phyloP scores from a whole-genome alignment of 2,113 vertebrate species.

The Campylorhamphus procurvoides region DNA sequence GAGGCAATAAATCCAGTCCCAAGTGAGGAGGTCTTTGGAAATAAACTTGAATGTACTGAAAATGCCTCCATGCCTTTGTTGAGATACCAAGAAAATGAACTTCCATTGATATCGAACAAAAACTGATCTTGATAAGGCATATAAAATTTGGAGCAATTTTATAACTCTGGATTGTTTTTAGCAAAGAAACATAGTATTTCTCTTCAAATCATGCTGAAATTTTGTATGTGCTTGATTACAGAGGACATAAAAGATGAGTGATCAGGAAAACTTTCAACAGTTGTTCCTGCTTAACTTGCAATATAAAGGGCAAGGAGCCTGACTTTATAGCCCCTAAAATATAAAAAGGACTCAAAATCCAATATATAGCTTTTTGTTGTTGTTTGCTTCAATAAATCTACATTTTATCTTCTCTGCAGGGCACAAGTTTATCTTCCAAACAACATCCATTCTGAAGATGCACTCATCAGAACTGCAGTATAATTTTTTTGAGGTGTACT shows the following conservation, averaged over 20 bases:
- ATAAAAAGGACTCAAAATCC: constrained; percentile 33
- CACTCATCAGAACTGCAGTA: constrained; percentile 27
- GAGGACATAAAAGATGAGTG: not conserved
- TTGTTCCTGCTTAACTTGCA: constrained; percentile 18
- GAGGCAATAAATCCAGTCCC: not conserved
- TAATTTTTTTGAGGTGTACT: constrained; percentile 6
- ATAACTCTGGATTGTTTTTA: not conserved
- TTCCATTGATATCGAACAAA: not conserved
- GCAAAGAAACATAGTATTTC: not conserved
- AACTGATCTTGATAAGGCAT: not conserved
- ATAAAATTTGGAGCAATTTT: not conserved
- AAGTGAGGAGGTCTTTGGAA: not conserved
- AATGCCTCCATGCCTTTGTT: not conserved
- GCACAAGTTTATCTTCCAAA: constrained; percentile 47
- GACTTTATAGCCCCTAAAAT: constrained; percentile 41
- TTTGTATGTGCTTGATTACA: not conserved
- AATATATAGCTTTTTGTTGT: constrained; percentile 47
- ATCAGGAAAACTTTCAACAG: not conserved
- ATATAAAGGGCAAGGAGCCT: not conserved
- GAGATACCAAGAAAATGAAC: not conserved
- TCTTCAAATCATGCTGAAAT: not conserved
- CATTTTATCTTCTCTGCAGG: constrained; percentile 57
- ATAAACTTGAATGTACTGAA: not conserved
- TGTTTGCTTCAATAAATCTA: constrained; percentile 57
- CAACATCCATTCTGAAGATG: constrained; percentile 19